Evolutionary conservation across 2,888 invertebrate genomes (phyloP), one percentile per base, ranked within the genome.

Genomic region (Pegoplata infirma): DNA sequence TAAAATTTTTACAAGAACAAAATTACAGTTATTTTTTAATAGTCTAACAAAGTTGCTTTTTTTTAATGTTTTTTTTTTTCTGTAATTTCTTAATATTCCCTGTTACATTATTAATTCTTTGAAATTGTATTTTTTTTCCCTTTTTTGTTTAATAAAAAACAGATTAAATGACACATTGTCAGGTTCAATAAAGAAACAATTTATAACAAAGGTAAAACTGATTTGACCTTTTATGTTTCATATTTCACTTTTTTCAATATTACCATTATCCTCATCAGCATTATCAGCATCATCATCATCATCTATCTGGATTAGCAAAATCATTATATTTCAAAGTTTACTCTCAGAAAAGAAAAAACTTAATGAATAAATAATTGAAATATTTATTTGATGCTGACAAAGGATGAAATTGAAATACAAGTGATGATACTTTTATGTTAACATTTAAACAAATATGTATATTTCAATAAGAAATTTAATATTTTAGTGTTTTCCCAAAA

Each of bases 331-430:
- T 58, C 58, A 58, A 44, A 44, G 40, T 23, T 14, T 3, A 28
- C 17, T 16, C 32, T 5, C 1, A n/a, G 3, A 12, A n/a, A 40
- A n/a, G 7, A 40, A 21, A 14, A 32, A n/a, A n/a, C n/a, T 28
- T 58, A 58, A 58, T 58, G 58, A 58, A 44, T 58, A 58, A 58
- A 58, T 58, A 44, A 58, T 19, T 44, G 44, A 58, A 23, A 58
- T 44, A 23, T 19, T 44, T 23, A 14, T 58, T 44, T 23, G 5
- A 58, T n/a, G 32, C 4, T n/a, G 1, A 12, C 10, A 10, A 40
- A 40, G 36, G n/a, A n/a, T n/a, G n/a, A n/a, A n/a, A n/a, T n/a
- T n/a, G n/a, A 40, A n/a, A 40, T 32, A 1, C 1, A n/a, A 40
- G n/a, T 40, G 12, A n/a, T n/a, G n/a, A n/a, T n/a, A n/a, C n/a